Conservation (phyloP, 2,113 vertebrate species). For the Tursiops truncatus region DNA sequence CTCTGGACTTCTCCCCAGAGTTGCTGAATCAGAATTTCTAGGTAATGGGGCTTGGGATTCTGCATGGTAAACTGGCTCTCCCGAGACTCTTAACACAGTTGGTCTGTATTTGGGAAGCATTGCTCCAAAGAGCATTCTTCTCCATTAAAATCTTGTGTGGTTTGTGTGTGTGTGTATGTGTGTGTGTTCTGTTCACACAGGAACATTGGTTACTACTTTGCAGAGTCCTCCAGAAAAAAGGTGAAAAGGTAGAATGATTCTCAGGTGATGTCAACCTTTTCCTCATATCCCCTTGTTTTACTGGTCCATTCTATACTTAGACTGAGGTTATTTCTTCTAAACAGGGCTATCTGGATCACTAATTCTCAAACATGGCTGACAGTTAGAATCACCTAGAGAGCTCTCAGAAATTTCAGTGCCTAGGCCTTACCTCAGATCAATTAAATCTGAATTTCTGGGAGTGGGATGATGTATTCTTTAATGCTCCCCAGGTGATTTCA, state of each 20-base stretch:
- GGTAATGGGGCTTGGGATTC: constrained; percentile 49
- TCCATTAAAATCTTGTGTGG: background rate
- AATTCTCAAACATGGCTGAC: background rate
- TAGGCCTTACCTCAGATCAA: constrained; percentile 11
- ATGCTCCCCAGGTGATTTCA: background rate
- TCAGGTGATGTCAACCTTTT: background rate
- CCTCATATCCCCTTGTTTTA: background rate
- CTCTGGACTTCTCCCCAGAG: constrained; percentile 55
- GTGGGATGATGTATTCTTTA: background rate
- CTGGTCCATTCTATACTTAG: background rate
- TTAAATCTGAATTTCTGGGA: constrained; percentile 15
- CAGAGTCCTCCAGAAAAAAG: background rate
- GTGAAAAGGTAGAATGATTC: background rate
- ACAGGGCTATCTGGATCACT: background rate
- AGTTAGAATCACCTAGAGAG: background rate
- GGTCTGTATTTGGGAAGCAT: constrained; percentile 29
- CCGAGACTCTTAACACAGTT: background rate
- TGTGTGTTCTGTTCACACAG: background rate
- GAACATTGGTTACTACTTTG: background rate
- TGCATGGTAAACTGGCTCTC: constrained; percentile 37
- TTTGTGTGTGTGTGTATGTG: background rate
- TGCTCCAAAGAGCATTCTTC: constrained; percentile 19
- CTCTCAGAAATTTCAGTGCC: background rate
- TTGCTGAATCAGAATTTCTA: constrained; percentile 59
- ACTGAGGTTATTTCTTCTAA: constrained; percentile 6